Evolutionary conservation across 2,113 vertebrate genomes (phyloP).

Genomic region (Tupaia chinensis): DNA sequence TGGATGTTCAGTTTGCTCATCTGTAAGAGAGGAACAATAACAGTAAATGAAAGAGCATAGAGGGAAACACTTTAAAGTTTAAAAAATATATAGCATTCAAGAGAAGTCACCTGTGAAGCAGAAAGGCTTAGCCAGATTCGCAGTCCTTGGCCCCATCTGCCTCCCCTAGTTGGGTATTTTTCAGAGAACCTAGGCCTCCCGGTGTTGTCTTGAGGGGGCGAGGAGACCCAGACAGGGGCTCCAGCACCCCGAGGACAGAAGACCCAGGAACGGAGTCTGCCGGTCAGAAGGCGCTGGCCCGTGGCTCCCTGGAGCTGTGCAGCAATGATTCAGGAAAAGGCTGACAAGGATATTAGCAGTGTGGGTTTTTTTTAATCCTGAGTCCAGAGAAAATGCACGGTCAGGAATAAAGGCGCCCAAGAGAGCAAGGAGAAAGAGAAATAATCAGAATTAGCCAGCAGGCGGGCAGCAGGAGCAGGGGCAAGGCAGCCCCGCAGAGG

Average conservation of each 20-base stretch:
- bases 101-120: conserved; percentile 54
- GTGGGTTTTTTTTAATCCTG: conserved; percentile 82
- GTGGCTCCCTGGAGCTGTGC: conserved; percentile 65
- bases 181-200: neutral
- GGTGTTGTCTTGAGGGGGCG: neutral
- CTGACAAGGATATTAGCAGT: conserved; percentile 88
- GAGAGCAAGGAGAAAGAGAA: conserved; percentile 84
- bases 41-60: neutral
- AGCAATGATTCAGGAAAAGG: conserved; percentile 87
- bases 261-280: neutral
- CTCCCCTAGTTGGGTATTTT: neutral
- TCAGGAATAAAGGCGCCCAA: conserved; percentile 87
- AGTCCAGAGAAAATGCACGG: conserved; percentile 86
- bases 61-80: conserved; percentile 9
- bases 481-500: neutral
- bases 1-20: neutral
- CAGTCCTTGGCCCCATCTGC: neutral
- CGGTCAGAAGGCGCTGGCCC: conserved; percentile 69
- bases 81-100: neutral
- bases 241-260: conserved; percentile 29
- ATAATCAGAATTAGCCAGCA: conserved; percentile 85
- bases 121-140: neutral
- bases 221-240: neutral
- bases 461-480: conserved; percentile 52
- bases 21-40: conserved; percentile 42